These are phyloP conservation scores for Blera fallax DNA, from an alignment of 2,888 invertebrate genomes.

Conservation along the genomic window DNA sequence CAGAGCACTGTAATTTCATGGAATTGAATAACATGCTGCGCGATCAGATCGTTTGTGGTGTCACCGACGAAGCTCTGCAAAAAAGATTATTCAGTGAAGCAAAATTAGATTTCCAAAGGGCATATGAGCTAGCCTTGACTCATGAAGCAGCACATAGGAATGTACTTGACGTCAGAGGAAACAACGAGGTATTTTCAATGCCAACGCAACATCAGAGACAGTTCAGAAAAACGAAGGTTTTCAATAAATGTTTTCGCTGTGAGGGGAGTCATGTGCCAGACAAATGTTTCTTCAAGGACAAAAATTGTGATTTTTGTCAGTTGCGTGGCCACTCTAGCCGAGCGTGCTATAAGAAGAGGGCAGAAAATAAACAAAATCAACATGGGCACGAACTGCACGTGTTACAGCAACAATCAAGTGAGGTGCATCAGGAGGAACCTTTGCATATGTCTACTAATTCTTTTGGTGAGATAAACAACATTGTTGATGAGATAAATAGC, in stretches of 20 bases:
- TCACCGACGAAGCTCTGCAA: not conserved
- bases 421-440: not conserved
- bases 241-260: not conserved
- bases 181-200: constrained; percentile 11
- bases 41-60: not conserved
- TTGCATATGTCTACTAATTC: no score
- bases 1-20: not conserved
- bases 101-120: constrained; percentile 3
- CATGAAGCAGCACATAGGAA: not conserved
- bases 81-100: not conserved
- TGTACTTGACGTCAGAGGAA: constrained; percentile 16
- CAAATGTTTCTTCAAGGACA: not conserved
- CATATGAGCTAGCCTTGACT: constrained; percentile 10
- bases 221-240: no score
- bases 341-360: constrained; percentile 15
- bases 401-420: not conserved
- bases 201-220: not conserved
- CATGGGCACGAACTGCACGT: not conserved
- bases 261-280: not conserved
- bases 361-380: not conserved
- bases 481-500: no score
- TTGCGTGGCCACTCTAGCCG: not conserved
- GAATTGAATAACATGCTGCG: not conserved
- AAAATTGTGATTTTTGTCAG: not conserved
- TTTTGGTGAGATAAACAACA: no score